phyloP scores from a whole-genome alignment of 2,797 vertebrate species.

The Diceros bicornis region DNA sequence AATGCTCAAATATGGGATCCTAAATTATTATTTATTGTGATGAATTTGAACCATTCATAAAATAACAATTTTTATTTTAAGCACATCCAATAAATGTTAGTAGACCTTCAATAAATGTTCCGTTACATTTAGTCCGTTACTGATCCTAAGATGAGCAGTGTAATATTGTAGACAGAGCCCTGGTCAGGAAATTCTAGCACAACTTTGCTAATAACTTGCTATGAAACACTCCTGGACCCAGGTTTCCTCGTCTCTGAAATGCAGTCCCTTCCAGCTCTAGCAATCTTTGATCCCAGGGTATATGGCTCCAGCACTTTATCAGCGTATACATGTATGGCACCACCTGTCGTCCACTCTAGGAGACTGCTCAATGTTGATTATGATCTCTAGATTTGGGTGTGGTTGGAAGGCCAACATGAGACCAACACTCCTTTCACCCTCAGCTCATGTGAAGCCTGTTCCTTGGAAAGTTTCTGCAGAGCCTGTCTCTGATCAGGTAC shows the following conservation, averaged over 20 bases:
- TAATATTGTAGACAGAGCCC: background rate
- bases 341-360: too few relatives aligned
- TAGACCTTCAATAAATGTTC: background rate
- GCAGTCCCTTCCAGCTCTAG: background rate
- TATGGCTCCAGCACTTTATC: background rate
- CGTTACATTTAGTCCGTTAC: background rate
- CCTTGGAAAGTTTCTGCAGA: background rate
- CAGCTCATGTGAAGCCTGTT: background rate
- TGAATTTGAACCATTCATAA: background rate
- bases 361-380: too few relatives aligned
- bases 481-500: background rate
- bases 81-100: background rate
- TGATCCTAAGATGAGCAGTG: background rate
- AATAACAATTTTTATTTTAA: conserved; percentile 52
- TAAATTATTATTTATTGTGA: background rate
- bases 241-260: background rate
- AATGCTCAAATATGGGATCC: background rate
- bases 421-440: background rate
- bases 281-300: background rate
- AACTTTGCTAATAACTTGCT: background rate
- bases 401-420: background rate
- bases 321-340: background rate
- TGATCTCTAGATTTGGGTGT: background rate
- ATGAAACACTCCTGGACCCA: background rate
- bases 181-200: background rate